Evolutionary conservation across 1,140 invertebrate genomes (phyloP), one percentile per base, ranked within the genome.

Genomic region (Pseudobourletiella spinata): DNA sequence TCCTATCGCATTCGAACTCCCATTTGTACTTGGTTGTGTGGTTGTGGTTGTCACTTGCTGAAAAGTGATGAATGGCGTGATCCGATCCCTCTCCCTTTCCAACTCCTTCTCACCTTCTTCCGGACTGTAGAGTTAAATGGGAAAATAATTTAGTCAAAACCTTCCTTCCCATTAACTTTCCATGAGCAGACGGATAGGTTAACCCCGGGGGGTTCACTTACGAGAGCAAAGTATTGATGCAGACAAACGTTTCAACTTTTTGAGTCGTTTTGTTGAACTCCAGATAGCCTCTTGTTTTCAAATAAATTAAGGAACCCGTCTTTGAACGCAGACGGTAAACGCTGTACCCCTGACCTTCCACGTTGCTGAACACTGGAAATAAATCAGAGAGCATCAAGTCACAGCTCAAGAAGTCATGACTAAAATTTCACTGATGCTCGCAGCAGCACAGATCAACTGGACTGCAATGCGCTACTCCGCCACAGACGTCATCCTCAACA

Each of bases 271-370:
- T 78, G 64, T 89, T 84, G 22, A 86, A 82, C 67, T 91, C 88
- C 2, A 92, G 75, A 63, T 81, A 86, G 2, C 89, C 90, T 42
- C 83, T 80, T 1, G 88, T 90, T 58, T 83, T 80, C 68, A 92
- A 76, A 71, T 89, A 90, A 54, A 92, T 87, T 70, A 86, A 88
- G 64, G 84, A 76, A 0, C 88, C 86, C 55, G 83, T 89, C 71
- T 86, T 85, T 0, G 86, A 83, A 59, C 85, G 79, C 0, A 93
- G 76, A 2, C 89, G 80, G 71, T 93, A 92, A 54, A 87, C 89
- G 2, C 88, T 89, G 44, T 83, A 82, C 1, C 88, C 89, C 63
- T 80, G 83, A 14, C 84, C 80, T 65, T 84, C 84, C 28, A 83
- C 81, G 67, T 81, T 81, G 68, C 85, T 84, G 71, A 90, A 89